Conservation (phyloP, 2,888 invertebrate genomes). For the Liopterus haemorrhoidalis region DNA sequence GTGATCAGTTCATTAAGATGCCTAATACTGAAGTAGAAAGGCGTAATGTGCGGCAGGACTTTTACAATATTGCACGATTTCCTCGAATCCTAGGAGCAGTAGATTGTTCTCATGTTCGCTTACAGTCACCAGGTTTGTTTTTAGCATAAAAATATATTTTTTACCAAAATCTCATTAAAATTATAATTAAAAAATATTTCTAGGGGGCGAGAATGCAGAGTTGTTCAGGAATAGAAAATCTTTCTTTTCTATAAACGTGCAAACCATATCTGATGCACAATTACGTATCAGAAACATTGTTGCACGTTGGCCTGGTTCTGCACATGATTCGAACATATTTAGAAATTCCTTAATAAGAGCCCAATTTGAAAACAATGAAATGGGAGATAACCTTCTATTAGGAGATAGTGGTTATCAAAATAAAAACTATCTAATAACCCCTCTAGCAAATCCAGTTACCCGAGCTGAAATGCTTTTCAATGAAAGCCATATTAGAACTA, state of each 20-base stretch:
- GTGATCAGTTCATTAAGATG: conserved; percentile 15
- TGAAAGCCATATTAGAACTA: too few species aligned
- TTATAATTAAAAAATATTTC: conserved; percentile 14
- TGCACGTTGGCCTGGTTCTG: conserved; percentile 34
- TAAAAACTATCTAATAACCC: not conserved
- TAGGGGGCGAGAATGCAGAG: conserved; percentile 32
- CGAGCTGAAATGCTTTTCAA: too few species aligned
- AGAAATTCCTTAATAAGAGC: conserved; percentile 14
- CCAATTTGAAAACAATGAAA: conserved; percentile 9
- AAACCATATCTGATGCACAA: conserved; percentile 31
- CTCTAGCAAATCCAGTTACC: too few species aligned
- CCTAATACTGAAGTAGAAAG: conserved; percentile 14
- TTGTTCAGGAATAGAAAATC: conserved; percentile 33
- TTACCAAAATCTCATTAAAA: conserved; percentile 7
- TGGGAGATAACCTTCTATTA: conserved; percentile 9
- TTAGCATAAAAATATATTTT: not conserved
- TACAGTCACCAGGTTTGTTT: conserved; percentile 6
- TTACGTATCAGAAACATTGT: conserved; percentile 32
- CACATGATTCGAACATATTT: conserved; percentile 30
- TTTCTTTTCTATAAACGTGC: conserved; percentile 34
- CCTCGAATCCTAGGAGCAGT: conserved; percentile 19
- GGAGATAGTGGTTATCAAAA: conserved; percentile 29
- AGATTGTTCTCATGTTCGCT: conserved; percentile 15
- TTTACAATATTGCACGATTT: conserved; percentile 22
- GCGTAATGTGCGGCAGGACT: not conserved